Conservation (phyloP, 1,140 invertebrate genomes). For the Aphaenogaster ashmeadi region DNA sequence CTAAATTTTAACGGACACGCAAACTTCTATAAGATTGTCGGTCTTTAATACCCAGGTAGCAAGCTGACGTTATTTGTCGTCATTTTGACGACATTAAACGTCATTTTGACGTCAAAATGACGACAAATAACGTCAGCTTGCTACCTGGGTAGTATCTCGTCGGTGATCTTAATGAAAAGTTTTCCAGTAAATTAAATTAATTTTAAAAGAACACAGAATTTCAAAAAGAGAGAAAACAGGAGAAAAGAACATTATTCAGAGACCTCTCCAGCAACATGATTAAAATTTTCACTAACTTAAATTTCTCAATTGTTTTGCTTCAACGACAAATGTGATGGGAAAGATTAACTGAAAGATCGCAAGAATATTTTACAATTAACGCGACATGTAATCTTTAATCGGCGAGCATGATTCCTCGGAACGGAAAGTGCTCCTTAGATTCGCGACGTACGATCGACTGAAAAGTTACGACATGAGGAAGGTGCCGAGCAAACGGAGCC, state of each 20-base stretch:
- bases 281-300: constrained; percentile 1
- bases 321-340: not conserved
- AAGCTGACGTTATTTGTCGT: no score
- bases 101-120: no score
- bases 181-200: no score
- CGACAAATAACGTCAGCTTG: no score
- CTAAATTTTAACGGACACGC: no score
- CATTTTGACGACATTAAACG: no score
- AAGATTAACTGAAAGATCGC: not conserved
- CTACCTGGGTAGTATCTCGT: no score
- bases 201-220: not conserved
- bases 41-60: no score
- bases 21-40: no score
- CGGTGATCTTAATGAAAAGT: no score
- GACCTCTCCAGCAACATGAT: not conserved
- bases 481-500: not conserved
- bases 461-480: constrained; percentile 50
- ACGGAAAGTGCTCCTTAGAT: constrained; percentile 29
- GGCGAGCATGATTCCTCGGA: not conserved
- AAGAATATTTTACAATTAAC: not conserved
- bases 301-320: not conserved
- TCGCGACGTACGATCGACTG: not conserved
- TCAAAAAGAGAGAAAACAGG: not conserved
- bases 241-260: not conserved
- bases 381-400: not conserved